phyloP scores from a whole-genome alignment of 2,797 vertebrate genomes.

The Tiaroga cobitis region DNA sequence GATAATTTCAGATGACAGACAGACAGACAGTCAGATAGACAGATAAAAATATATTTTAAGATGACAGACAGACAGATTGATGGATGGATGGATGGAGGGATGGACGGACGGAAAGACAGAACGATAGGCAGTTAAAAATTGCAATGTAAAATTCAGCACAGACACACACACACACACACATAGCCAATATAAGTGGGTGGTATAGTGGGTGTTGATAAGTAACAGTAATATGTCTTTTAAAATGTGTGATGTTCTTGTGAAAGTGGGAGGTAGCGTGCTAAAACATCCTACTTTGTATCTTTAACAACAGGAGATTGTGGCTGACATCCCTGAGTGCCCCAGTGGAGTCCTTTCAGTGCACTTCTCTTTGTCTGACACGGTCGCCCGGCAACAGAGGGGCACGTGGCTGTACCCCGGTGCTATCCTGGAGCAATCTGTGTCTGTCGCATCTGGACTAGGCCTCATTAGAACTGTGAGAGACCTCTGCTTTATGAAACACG shows the following conservation, averaged over 20 bases:
- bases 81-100: no score
- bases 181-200: not conserved
- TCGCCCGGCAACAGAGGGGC: conserved; percentile 36
- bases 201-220: not conserved
- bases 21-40: not conserved
- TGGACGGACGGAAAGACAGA: no score
- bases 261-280: not conserved
- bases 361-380: conserved; percentile 22
- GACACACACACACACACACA: not conserved
- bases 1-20: not conserved
- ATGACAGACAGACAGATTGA: no score
- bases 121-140: no score
- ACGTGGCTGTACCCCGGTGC: conserved; percentile 35
- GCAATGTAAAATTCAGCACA: no score
- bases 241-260: not conserved
- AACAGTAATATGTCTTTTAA: not conserved
- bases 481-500: not conserved
- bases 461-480: conserved; percentile 39
- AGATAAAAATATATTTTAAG: no score
- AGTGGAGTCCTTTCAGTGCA: not conserved
- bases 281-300: not conserved
- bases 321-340: conserved; percentile 29
- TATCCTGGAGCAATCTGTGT: conserved; percentile 29
- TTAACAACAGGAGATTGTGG: conserved; percentile 23
- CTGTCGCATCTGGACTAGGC: conserved; percentile 26